Percentiles rank a stretch among this genome's conserved stretches.
Conservation (phyloP, 2,113 vertebrate species). For the Monarcha castaneiventris region DNA sequence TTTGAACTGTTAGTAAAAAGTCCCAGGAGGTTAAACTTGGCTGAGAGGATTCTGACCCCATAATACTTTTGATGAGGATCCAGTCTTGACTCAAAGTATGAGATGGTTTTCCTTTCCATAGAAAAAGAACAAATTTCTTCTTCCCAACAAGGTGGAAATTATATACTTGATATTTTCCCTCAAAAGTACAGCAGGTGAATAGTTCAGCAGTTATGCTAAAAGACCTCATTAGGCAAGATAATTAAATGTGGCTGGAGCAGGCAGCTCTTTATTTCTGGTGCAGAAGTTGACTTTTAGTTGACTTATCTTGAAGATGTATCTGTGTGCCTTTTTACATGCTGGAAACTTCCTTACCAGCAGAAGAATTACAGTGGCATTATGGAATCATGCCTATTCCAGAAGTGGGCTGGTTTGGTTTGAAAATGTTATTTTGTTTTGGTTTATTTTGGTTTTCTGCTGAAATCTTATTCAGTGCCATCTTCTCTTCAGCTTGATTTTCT, state of each 20-base stretch:
- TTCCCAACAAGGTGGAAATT: background rate
- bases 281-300: background rate
- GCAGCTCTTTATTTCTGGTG: background rate
- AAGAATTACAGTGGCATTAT: background rate
- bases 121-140: background rate
- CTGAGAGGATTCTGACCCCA: background rate
- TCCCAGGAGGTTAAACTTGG: background rate
- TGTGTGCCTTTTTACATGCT: background rate
- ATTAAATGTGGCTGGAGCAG: slow-evolving; percentile 18
- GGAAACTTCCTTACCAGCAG: background rate
- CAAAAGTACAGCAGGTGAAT: background rate
- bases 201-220: slow-evolving; percentile 28
- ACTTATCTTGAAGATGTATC: background rate
- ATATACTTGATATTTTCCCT: background rate
- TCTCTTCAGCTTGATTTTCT: background rate
- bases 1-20: background rate
- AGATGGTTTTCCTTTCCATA: background rate
- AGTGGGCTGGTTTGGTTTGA: background rate
- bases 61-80: background rate
- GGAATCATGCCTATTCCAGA: background rate
- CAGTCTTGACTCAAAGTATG: background rate
- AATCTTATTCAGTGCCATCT: background rate
- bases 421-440: background rate
- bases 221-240: background rate
- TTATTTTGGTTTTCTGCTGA: background rate